Percentiles rank a stretch among this genome's conserved stretches.
phyloP scores from a whole-genome alignment of 2,113 vertebrate species.

The Chionis minor region DNA sequence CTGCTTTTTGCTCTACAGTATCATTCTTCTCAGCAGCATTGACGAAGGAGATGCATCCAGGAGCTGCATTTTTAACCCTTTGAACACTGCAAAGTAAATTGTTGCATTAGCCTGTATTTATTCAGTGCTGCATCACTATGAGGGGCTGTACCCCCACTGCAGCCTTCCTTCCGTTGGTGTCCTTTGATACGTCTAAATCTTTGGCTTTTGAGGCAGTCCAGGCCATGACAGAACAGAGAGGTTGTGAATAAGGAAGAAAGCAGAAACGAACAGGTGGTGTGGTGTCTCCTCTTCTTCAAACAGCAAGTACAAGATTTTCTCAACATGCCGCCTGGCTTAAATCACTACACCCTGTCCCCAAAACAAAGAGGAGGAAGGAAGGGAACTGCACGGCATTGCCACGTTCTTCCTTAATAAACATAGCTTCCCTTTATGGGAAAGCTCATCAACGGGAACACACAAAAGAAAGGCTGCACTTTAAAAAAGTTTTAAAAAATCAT shows the following conservation, averaged over 20 bases:
- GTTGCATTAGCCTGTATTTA: background rate
- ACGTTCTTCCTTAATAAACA: background rate
- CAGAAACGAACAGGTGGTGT: background rate
- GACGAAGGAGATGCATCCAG: background rate
- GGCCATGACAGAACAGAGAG: background rate
- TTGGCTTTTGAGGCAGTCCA: background rate
- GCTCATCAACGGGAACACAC: background rate
- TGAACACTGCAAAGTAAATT: background rate
- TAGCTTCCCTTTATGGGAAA: background rate
- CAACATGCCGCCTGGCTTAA: background rate
- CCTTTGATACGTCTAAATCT: background rate
- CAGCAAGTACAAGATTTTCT: background rate
- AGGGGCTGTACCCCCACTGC: background rate
- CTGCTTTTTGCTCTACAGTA: background rate
- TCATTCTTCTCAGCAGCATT: background rate
- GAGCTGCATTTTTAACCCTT: background rate
- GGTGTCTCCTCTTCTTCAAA: background rate
- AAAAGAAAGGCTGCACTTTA: background rate
- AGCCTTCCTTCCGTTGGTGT: background rate
- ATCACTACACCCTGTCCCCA: background rate
- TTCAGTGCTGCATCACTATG: background rate
- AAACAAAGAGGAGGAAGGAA: background rate
- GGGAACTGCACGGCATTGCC: background rate
- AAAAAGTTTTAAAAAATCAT: background rate
- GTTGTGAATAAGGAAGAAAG: background rate